Percentiles rank a stretch among this genome's conserved stretches.
phyloP scores from a whole-genome alignment of 2,888 invertebrate species.

The Lycaena phlaeas region DNA sequence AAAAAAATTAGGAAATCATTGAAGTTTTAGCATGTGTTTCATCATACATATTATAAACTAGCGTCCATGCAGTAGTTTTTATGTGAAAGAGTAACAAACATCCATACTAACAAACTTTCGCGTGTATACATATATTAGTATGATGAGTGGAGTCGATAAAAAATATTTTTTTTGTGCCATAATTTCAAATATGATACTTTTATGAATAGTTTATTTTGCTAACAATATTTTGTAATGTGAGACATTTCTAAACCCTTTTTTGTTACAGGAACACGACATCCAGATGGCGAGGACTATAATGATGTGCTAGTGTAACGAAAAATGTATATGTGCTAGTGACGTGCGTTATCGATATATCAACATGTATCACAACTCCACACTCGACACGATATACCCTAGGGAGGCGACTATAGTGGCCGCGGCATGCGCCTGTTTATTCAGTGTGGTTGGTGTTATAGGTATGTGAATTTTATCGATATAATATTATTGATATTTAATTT shows the following conservation, averaged over 20 bases:
- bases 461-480: conserved; percentile 36
- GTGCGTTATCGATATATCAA: conserved; percentile 27
- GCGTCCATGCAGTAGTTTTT: too few relatives aligned
- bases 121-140: too few relatives aligned
- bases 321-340: conserved; percentile 20
- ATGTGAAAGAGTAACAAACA: too few relatives aligned
- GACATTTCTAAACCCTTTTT: conserved; percentile 12
- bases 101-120: too few relatives aligned
- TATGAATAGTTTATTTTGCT: too few relatives aligned
- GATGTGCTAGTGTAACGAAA: conserved; percentile 1
- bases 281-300: conserved; percentile 20
- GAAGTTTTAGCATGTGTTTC: too few relatives aligned
- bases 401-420: conserved; percentile 85
- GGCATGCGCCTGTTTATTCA: conserved; percentile 84
- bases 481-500: too few relatives aligned
- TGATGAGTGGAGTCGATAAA: background rate
- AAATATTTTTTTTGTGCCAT: too few relatives aligned
- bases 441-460: conserved; percentile 85
- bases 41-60: too few relatives aligned
- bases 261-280: conserved; percentile 18
- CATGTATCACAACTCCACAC: conserved; percentile 36
- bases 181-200: too few relatives aligned
- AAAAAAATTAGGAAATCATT: too few relatives aligned
- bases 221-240: conserved; percentile 6
- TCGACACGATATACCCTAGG: conserved; percentile 74